phyloP scores from a whole-genome alignment of 2,797 vertebrate species.

The Pyrocephalus nanus region DNA sequence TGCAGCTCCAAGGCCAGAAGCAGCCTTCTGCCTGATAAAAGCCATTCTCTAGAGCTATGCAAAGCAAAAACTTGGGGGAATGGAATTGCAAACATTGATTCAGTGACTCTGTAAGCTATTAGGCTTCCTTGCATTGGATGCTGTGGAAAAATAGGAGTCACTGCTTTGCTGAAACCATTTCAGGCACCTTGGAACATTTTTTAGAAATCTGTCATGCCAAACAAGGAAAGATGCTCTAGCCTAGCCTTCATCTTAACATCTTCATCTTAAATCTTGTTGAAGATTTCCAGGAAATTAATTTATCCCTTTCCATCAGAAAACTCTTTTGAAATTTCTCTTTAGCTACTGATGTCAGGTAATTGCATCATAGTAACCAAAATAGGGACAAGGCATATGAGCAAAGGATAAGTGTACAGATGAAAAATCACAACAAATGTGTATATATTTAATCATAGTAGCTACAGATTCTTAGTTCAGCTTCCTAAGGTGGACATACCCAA shows the following conservation, averaged over 20 bases:
- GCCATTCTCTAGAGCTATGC: background rate
- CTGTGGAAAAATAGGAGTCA: background rate
- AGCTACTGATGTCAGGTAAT: background rate
- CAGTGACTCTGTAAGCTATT: background rate
- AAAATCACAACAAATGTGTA: background rate
- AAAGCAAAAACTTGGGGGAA: background rate
- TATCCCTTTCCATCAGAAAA: background rate
- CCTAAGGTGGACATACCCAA: background rate
- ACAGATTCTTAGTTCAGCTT: background rate
- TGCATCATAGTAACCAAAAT: background rate
- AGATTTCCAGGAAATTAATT: background rate
- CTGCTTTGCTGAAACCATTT: background rate
- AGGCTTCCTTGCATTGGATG: background rate
- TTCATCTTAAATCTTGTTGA: background rate
- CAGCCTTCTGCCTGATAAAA: background rate
- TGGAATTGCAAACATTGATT: background rate
- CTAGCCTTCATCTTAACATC: background rate
- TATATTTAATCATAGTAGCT: background rate
- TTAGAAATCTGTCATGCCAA: background rate
- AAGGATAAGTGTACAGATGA: background rate
- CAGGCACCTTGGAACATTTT: background rate
- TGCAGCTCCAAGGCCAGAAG: background rate
- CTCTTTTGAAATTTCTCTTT: background rate
- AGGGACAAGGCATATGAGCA: rapidly evolving
- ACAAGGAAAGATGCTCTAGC: background rate